Evolutionary conservation across 2,888 invertebrate genomes (phyloP), one percentile per base, ranked within the genome.

Genomic region (Antitype chi): DNA sequence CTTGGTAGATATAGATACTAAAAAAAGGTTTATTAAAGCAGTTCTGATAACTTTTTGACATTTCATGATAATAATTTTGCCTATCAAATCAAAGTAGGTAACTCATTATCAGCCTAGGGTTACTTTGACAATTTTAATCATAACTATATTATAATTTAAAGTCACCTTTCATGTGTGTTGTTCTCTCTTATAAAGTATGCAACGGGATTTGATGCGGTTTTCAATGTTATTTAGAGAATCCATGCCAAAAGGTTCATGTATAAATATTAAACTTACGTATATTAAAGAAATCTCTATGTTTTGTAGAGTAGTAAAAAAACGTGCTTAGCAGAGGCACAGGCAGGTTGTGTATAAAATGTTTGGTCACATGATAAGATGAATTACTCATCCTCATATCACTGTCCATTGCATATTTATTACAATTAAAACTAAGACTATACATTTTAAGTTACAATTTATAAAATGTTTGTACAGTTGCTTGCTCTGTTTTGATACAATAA

Each of bases 321-420:
- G 7, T 25, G 17, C 59, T 28, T 28, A 28, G 17, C 28, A 3
- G 3, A n/a, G 5, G 8, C 17, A 1, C 0, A n/a, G n/a, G 8
- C 1, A 17, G 57, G 25, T 57, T 0, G 7, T 6, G 74, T 80
- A 49, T n/a, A 52, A 80, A 64, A 71, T 66, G 17, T 66, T 68
- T 69, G n/a, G 25, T 62, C 60, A 84, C 38, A 53, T 67, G 49
- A 84, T 68, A 64, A 74, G 20, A 28, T 60, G 20, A 49, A 23
- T 80, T 69, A 76, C 55, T 80, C 75, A 84, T 49, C 7, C 23
- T 7, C 28, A 67, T 82, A 85, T 85, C 85, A 68, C 20, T 80
- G 32, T 63, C 32, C 25, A 28, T 17, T 66, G 38, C 28, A 15
- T 47, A 47, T 17, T 8, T 49, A 43, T n/a, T 25, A 25, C 23